These are phyloP conservation scores for Eupithecia tripunctaria DNA, from an alignment of 2,888 invertebrate species.

Conservation along the genomic window DNA sequence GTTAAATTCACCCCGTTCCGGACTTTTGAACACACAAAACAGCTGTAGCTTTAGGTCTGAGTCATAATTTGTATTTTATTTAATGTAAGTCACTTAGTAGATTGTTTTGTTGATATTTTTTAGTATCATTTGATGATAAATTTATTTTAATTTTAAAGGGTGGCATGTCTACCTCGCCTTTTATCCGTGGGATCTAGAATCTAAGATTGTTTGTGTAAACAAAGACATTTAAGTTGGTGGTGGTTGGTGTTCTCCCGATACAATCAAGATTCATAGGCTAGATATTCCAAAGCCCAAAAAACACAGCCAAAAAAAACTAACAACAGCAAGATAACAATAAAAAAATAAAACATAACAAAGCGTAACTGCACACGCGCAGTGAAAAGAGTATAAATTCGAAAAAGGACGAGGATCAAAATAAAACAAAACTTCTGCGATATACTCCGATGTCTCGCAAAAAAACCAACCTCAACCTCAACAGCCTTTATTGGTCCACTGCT, in stretches of 20 bases:
- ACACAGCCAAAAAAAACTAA: background rate
- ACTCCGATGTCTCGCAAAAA: background rate
- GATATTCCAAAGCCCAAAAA: too few species aligned
- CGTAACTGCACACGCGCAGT: background rate
- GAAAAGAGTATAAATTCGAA: background rate
- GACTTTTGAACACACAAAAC: constrained; percentile 3
- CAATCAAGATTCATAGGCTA: too few species aligned
- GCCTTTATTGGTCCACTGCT: too few species aligned
- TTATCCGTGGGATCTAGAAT: background rate
- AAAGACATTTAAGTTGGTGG: too few species aligned
- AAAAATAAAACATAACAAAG: background rate
- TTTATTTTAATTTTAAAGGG: constrained; percentile 5
- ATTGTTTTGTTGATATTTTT: constrained; percentile 14
- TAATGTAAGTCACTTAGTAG: background rate
- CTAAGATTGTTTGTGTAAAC: too few species aligned
- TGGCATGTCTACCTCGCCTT: background rate
- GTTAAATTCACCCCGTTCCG: constrained; percentile 9
- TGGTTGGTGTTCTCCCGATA: too few species aligned
- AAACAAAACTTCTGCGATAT: background rate
- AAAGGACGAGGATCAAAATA: background rate
- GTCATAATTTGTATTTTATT: constrained; percentile 4
- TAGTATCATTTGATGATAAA: background rate
- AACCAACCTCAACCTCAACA: too few species aligned
- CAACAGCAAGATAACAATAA: background rate
- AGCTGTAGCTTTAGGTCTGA: constrained; percentile 9